Percentiles rank a stretch among this genome's conserved stretches.
Evolutionary conservation across 1,140 invertebrate species (phyloP).

Genomic region (Parapsyche elsis): DNA sequence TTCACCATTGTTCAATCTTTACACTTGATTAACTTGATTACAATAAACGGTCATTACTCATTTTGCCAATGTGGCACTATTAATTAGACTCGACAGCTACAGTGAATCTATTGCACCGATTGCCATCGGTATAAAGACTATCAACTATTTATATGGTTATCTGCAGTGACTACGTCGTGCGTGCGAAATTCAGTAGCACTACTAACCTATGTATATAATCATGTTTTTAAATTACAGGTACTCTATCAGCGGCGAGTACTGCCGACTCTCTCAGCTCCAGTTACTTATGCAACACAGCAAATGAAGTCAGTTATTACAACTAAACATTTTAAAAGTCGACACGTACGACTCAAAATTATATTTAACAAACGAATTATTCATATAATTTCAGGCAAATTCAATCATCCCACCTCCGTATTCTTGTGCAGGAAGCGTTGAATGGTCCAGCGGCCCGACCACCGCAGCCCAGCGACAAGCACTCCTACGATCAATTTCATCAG

Average conservation of each 20-base stretch:
- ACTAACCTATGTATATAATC: no score
- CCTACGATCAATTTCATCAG: slow-evolving; percentile 62
- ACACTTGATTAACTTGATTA: no score
- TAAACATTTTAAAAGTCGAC: neutral
- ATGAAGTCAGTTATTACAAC: slow-evolving; percentile 68
- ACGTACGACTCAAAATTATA: neutral
- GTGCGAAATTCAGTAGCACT: no score
- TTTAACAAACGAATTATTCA: neutral
- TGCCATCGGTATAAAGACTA: no score
- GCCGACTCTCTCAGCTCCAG: slow-evolving; percentile 84
- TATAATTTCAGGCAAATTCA: slow-evolving; percentile 72
- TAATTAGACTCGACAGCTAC: no score
- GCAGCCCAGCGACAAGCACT: slow-evolving; percentile 58
- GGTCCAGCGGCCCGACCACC: slow-evolving; percentile 67
- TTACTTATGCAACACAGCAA: slow-evolving; percentile 82
- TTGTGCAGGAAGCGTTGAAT: slow-evolving; percentile 78
- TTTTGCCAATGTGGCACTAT: no score
- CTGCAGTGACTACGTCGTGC: no score
- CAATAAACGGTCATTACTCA: no score
- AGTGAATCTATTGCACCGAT: no score
- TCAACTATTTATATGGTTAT: no score
- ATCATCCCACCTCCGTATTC: slow-evolving; percentile 84
- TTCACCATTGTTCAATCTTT: no score
- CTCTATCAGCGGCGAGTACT: slow-evolving; percentile 83
- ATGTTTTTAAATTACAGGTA: slow-evolving; percentile 66